These are phyloP conservation scores for Carposina sasakii DNA, from an alignment of 1,140 invertebrate genomes.

Conservation along the genomic window DNA sequence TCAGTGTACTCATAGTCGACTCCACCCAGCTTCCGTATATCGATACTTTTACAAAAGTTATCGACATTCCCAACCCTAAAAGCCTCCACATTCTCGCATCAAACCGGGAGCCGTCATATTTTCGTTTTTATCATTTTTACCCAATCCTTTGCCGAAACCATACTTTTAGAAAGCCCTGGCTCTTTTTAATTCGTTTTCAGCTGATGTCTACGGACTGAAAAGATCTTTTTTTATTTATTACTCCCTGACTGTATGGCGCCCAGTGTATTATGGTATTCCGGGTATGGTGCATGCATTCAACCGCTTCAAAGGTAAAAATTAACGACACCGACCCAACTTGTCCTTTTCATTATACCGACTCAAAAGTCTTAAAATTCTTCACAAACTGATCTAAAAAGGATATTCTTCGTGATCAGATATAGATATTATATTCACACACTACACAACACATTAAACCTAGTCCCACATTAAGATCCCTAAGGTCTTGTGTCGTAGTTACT, in stretches of 20 bases:
- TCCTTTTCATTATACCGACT: no score
- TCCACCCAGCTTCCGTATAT: no score
- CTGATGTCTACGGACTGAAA: constrained; percentile 45
- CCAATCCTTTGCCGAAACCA: constrained; percentile 66
- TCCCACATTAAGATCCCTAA: no score
- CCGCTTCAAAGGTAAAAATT: no score
- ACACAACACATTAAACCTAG: no score
- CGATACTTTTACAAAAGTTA: constrained; percentile 8
- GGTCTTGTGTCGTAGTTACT: no score
- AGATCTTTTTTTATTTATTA: constrained; percentile 55
- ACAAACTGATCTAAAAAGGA: no score
- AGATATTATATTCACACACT: no score
- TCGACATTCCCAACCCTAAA: constrained; percentile 20
- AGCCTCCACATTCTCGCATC: constrained; percentile 25
- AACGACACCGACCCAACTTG: no score
- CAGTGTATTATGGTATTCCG: constrained; percentile 19
- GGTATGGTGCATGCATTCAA: constrained; percentile 16
- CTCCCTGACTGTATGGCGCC: constrained; percentile 42
- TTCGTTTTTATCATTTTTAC: constrained; percentile 64
- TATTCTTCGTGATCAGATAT: no score
- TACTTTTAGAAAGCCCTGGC: constrained; percentile 52
- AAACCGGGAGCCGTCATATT: constrained; percentile 54
- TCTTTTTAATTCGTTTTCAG: constrained; percentile 64
- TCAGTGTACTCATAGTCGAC: no score
- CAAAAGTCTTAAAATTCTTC: no score